These are phyloP conservation scores for Mesocricetus auratus DNA, from an alignment of 2,113 vertebrate genomes.

Conservation along the genomic window DNA sequence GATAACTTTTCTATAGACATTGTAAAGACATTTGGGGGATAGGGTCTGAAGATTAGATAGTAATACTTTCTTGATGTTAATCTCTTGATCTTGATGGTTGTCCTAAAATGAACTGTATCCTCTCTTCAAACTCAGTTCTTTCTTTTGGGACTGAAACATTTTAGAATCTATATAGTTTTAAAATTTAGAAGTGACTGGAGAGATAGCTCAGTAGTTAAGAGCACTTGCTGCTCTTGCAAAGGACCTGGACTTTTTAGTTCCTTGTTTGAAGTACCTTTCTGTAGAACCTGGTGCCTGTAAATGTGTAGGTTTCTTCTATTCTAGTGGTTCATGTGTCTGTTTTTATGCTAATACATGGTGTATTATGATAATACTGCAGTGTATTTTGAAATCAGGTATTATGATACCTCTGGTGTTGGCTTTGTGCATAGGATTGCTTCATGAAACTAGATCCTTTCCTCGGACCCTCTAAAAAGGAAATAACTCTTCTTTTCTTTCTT, in stretches of 20 bases:
- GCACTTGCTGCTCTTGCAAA: background rate
- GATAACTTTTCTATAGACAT: background rate
- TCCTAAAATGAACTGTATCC: background rate
- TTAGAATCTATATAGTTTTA: background rate
- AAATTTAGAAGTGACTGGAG: background rate
- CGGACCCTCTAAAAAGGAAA: background rate
- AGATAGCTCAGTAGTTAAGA: background rate
- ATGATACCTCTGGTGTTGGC: background rate
- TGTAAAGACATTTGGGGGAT: background rate
- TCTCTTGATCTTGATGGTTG: background rate
- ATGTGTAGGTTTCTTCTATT: background rate
- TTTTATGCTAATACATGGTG: background rate
- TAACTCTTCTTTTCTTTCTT: too few species aligned
- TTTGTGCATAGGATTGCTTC: background rate
- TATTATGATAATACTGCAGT: background rate
- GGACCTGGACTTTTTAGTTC: background rate
- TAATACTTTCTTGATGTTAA: background rate
- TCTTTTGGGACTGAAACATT: background rate
- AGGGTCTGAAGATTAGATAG: background rate
- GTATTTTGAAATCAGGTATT: background rate
- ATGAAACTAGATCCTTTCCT: background rate
- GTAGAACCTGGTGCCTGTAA: background rate
- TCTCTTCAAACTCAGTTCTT: background rate
- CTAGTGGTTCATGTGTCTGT: background rate
- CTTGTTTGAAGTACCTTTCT: background rate